These are phyloP conservation scores for Limnephilus rhombicus DNA, from an alignment of 2,888 invertebrate species.

Conservation along the genomic window DNA sequence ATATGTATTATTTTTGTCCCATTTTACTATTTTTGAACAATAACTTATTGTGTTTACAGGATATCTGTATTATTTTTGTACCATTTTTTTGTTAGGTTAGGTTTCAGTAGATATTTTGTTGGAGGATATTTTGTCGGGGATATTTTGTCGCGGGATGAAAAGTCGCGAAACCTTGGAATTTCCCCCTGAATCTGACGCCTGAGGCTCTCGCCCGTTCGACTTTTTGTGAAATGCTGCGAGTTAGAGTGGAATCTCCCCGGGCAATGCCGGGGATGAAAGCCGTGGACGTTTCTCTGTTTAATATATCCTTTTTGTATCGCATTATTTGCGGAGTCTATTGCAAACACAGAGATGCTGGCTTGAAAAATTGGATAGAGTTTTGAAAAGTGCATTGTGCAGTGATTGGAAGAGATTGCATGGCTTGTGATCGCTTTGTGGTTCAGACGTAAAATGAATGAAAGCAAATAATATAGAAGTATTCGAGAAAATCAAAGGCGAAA, in stretches of 20 bases:
- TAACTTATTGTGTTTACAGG: too few species aligned
- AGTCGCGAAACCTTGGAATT: not conserved
- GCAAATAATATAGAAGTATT: not conserved
- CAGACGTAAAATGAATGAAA: not conserved
- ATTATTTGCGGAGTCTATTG: not conserved
- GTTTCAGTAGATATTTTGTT: too few species aligned
- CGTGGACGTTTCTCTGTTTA: not conserved
- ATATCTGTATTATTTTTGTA: too few species aligned
- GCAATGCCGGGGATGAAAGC: not conserved
- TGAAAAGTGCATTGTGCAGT: not conserved
- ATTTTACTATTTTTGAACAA: too few species aligned
- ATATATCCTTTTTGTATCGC: not conserved
- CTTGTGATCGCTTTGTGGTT: not conserved
- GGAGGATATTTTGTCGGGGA: too few species aligned
- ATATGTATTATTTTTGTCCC: too few species aligned
- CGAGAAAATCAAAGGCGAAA: not conserved
- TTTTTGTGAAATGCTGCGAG: not conserved
- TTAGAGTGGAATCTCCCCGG: not conserved
- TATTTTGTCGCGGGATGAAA: too few species aligned
- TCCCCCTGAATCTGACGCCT: not conserved
- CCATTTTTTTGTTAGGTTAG: too few species aligned
- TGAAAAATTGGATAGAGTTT: not conserved
- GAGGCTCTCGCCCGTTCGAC: not conserved
- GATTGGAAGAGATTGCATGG: not conserved
- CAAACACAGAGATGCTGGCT: not conserved